Base-by-base conservation (phyloP, 2,888 invertebrate species). In the Lobophora halterata region DNA sequence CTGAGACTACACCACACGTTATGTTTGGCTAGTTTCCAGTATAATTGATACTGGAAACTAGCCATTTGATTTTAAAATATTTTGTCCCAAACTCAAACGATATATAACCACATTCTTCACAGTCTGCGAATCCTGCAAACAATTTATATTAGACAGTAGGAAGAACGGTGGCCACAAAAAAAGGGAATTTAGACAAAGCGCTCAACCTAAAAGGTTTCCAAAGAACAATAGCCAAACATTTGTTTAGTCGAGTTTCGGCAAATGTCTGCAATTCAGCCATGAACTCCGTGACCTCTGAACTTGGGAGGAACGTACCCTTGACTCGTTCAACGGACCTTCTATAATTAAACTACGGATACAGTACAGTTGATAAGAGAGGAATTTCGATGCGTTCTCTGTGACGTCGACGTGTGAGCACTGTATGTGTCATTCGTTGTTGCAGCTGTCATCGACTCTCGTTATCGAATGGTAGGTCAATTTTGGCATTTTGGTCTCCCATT, bases 271-370 rank as follows among this genome's bases (percentile, higher is more conserved):
- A 20, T 39, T 28, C 29, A 68, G 63, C 74, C 74, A 59, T 82
- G 85, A 86, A 70, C 83, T 70, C 65, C 11, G 50, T 63, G 82
- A 83, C 77, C 85, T 82, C 75, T 83, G 86, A 83, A 82, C 83
- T 83, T 83, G 75, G 69, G 73, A 79, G 79, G 73, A 79, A 78
- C 68, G 80, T 77, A 79, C 81, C 86, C 86, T 85, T 82, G 82
- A 85, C 75, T 81, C 66, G 78, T 65, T 60, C 71, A 71, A 52
- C 64, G 75, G 72, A 72, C 76, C 63, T 73, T 71, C 74, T 82
- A 80, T 79, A 80, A 82, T 83, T 81, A 82, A 68, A 72, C 59
- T 36, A 41, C 41, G 37, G 30, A 31, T 37, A 45, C 37, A 25
- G 41, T 45, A 58, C 57, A 63, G 63, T 58, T 69, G 77, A 78